phyloP scores from a whole-genome alignment of 2,888 invertebrate species.

The Drosophila prolongata region DNA sequence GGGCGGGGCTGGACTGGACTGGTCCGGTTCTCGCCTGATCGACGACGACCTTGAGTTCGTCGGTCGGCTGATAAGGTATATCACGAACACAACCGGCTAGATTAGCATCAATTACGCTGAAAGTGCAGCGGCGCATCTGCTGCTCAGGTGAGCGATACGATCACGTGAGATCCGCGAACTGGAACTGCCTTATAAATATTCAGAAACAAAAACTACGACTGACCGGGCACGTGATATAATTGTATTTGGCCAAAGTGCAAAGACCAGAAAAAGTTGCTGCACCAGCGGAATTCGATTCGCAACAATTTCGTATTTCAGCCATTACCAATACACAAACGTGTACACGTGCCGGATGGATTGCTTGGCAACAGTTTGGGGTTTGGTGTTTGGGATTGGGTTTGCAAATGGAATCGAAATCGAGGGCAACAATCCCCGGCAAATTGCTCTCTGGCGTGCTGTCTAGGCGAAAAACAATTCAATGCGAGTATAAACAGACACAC shows the following conservation, averaged over 20 bases:
- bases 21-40: slow-evolving; percentile 28
- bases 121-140: slow-evolving; percentile 26
- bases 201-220: slow-evolving; percentile 18
- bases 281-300: slow-evolving; percentile 22
- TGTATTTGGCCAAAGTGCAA: slow-evolving; percentile 27
- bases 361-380: slow-evolving; percentile 51
- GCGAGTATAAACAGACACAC: slow-evolving; percentile 35
- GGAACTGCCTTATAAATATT: slow-evolving; percentile 38
- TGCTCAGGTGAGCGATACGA: slow-evolving; percentile 18
- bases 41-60: slow-evolving; percentile 27
- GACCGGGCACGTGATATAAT: slow-evolving; percentile 55
- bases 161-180: slow-evolving; percentile 47
- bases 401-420: slow-evolving; percentile 31
- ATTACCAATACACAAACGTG: slow-evolving; percentile 56
- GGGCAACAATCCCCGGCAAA: slow-evolving; percentile 17
- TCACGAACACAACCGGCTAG: slow-evolving; percentile 17
- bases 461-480: slow-evolving; percentile 54
- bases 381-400: slow-evolving; percentile 7
- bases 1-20: slow-evolving; percentile 33
- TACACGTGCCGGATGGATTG: slow-evolving; percentile 61
- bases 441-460: slow-evolving; percentile 45
- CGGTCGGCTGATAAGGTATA: slow-evolving; percentile 36
- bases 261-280: slow-evolving; percentile 32
- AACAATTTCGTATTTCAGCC: slow-evolving; percentile 11
- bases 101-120: slow-evolving; percentile 32